Base-by-base conservation (phyloP, 2,113 vertebrate genomes). In the Corythornis cristatus region DNA sequence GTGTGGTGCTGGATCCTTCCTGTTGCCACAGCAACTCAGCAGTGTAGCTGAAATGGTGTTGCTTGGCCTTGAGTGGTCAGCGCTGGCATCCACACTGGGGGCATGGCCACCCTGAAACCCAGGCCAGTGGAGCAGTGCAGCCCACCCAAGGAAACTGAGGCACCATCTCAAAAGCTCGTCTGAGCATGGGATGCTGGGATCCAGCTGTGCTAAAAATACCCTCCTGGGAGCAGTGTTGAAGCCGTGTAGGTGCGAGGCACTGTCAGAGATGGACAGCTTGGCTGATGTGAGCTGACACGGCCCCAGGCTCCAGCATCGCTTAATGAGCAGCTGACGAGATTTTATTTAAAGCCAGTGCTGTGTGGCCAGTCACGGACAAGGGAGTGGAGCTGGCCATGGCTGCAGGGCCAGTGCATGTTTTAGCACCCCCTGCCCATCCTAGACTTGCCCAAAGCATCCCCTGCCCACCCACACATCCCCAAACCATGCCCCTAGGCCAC, bases 161-260 rank as follows among this genome's bases (percentile, higher is more conserved):
- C 67, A 53, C 1, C 0, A 8, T 25, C 25, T 40, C 0, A 2
- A 60, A 33, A 33, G 33, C n/a, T 0, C 2, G 19, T 15, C 46
- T 4, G 29, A 5, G 56, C 1, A 5, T 3, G 4, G 45, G 37
- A 23, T 40, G 61, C 57, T 5, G 4, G 23, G 35, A 16, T 22
- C 8, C 57, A 72, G 67, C 26, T 6, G 2, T 0, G 5, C 65
- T 89, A 85, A 95, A 82, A 89, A 79, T 83, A 37, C 51, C 70
- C 54, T 57, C 0, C 8, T 2, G 31, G 0, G 3, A 2, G 18
- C 1, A 1, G 83, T 0, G 0, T 35, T 0, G 1, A 71, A 75
- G 85, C 62, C 5, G 1, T 58, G 80, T 81, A 86, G 90, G 92
- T 88, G 88, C 0, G 12, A 88, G 68, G 88, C 1, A 2, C 45